Conservation (phyloP, 2,113 vertebrate genomes). For the Mola mola region DNA sequence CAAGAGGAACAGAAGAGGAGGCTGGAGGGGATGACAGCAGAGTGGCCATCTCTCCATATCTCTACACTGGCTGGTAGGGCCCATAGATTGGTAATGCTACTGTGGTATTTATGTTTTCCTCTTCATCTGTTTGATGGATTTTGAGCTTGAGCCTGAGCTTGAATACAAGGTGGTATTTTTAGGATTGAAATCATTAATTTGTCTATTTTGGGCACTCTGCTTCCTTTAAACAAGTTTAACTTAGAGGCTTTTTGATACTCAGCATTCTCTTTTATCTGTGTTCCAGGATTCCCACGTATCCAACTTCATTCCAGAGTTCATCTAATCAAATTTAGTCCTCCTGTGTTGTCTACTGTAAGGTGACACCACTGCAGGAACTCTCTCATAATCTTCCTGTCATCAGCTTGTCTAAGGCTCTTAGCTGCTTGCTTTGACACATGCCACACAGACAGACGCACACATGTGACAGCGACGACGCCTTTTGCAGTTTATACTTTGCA, state of each 20-base stretch:
- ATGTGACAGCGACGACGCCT: constrained; percentile 16
- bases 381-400: constrained; percentile 33
- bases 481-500: not conserved
- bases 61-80: constrained; percentile 47
- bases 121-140: not conserved
- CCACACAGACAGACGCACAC: constrained; percentile 26
- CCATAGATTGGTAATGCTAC: not conserved
- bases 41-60: constrained; percentile 3
- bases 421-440: constrained; percentile 24
- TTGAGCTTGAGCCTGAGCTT: too few species aligned
- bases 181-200: not conserved
- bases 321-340: constrained; percentile 31
- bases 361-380: constrained; percentile 44
- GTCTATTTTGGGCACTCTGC: not conserved
- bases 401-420: constrained; percentile 54
- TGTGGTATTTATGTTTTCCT: constrained; percentile 9
- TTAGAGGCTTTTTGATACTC: not conserved
- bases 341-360: constrained; percentile 33
- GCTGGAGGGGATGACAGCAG: constrained; percentile 47
- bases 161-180: not conserved
- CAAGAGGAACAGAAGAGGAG: constrained; percentile 40
- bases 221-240: not conserved
- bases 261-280: not conserved
- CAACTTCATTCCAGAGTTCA: constrained; percentile 24
- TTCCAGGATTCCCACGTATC: constrained; percentile 30